Conservation (phyloP, 2,797 vertebrate species). For the Epinephelus malabaricus region DNA sequence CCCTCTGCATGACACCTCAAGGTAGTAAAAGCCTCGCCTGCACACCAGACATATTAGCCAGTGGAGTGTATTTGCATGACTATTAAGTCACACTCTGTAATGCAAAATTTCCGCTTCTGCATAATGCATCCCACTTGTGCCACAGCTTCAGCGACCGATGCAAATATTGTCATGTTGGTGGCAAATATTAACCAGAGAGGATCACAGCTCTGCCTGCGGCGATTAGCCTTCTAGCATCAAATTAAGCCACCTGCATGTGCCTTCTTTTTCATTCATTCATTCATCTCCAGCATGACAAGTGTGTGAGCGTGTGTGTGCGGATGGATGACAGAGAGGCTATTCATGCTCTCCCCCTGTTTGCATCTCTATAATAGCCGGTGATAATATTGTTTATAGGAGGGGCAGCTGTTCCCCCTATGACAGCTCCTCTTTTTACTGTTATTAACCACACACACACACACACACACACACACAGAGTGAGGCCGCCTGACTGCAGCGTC, state of each 20-base stretch:
- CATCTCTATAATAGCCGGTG: constrained; percentile 64
- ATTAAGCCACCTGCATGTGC: constrained; percentile 26
- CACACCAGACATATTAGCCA: constrained; percentile 26
- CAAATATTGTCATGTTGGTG: neutral
- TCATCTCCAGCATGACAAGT: neutral
- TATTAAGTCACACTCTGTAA: constrained; percentile 21
- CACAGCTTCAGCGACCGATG: constrained; percentile 2
- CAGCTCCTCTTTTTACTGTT: constrained; percentile 60
- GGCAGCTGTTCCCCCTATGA: constrained; percentile 72
- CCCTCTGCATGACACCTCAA: constrained; percentile 15
- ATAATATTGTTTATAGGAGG: constrained; percentile 77
- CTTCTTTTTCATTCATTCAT: constrained; percentile 41
- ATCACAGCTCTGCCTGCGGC: constrained; percentile 32
- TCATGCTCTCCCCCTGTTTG: constrained; percentile 38
- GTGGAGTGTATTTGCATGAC: constrained; percentile 2
- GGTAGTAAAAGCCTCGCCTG: constrained; percentile 26
- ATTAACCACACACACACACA: constrained; percentile 34
- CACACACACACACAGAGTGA: neutral
- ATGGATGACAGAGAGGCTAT: constrained; percentile 28
- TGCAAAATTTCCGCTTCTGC: neutral
- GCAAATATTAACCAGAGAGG: constrained; percentile 13
- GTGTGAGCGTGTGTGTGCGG: constrained; percentile 18
- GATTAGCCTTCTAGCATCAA: constrained; percentile 27
- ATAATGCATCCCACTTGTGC: constrained; percentile 22
- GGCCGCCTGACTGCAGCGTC: constrained; percentile 61